Conservation (phyloP, 2,797 vertebrate species). For the Ficedula albicollis region DNA sequence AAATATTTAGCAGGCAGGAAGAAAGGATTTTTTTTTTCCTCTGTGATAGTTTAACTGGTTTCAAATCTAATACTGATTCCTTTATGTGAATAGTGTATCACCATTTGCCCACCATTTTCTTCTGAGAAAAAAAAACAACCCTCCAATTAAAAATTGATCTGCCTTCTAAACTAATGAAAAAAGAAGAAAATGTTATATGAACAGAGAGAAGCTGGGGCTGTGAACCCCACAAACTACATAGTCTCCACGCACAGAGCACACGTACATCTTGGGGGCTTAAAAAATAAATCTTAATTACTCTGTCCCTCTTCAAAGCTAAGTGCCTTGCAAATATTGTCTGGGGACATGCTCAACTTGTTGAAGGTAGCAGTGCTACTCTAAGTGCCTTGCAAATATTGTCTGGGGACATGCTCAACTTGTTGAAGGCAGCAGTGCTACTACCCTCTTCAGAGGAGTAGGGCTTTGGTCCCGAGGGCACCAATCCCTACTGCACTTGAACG, state of each 20-base stretch:
- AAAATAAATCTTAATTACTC: not conserved
- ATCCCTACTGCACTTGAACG: too few species aligned
- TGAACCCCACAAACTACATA: not conserved
- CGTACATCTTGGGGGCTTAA: accelerated
- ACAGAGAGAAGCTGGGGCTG: not conserved
- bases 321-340: not conserved
- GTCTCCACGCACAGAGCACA: not conserved
- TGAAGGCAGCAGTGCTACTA: too few species aligned
- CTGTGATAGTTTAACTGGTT: not conserved
- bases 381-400: too few species aligned
- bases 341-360: not conserved
- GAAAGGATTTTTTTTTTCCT: not conserved
- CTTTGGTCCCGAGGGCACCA: too few species aligned
- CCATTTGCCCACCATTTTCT: not conserved
- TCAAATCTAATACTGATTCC: not conserved
- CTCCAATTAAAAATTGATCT: not conserved
- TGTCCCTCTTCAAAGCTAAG: not conserved
- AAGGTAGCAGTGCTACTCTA: not conserved
- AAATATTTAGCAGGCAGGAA: constrained; percentile 26
- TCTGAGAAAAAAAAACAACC: not conserved
- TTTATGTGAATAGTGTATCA: not conserved
- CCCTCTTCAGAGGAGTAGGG: too few species aligned
- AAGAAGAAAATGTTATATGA: not conserved
- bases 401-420: too few species aligned
- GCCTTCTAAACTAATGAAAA: not conserved